These are phyloP conservation scores for Lerista edwardsae DNA, from an alignment of 2,797 vertebrate species.

Conservation along the genomic window DNA sequence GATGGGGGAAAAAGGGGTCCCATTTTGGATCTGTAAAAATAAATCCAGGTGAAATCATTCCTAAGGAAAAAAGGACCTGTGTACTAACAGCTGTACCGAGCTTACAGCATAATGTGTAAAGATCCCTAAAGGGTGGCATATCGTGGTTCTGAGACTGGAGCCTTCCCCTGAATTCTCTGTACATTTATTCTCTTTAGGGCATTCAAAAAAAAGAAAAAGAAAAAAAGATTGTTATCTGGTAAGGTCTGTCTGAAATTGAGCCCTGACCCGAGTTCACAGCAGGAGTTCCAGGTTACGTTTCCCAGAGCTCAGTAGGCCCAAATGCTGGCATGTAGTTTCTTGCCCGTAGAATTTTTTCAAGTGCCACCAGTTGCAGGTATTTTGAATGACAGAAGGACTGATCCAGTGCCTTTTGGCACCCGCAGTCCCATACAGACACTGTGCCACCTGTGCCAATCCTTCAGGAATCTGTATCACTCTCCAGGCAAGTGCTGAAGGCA, in stretches of 20 bases:
- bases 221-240: no score
- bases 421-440: not conserved
- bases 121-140: no score
- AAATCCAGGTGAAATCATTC: no score
- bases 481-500: no score
- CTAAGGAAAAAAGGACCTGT: no score
- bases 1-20: no score
- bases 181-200: not conserved
- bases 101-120: no score
- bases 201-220: not conserved
- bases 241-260: not conserved
- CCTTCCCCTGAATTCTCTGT: not conserved
- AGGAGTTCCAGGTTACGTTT: not conserved
- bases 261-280: not conserved
- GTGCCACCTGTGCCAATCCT: no score
- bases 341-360: not conserved
- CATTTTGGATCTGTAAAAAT: no score
- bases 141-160: not conserved
- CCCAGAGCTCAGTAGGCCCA: not conserved
- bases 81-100: no score
- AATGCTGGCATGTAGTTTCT: not conserved
- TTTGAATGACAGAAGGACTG: not conserved
- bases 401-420: not conserved
- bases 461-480: no score
- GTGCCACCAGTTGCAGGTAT: not conserved